Base-by-base conservation (phyloP, 2,797 vertebrate species). In the Aeoliscus strigatus region DNA sequence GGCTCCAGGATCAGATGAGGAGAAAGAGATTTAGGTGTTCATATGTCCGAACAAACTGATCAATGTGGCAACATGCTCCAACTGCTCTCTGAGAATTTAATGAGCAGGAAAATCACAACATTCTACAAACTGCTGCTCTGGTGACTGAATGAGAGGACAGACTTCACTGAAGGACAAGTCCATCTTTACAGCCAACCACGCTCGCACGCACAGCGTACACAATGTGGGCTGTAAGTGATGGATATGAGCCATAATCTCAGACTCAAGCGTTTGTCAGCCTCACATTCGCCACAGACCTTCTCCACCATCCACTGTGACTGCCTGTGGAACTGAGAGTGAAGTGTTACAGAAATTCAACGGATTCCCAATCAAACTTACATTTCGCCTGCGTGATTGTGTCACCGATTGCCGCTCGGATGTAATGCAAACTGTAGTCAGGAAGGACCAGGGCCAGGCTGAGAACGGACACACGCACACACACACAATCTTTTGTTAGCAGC, bases 361-460 rank as follows among this genome's bases (percentile, higher is more conserved):
- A 36, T 59, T 56, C 35, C 36, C 35, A 14, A 6, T 6, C 9
- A 14, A 81, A 93, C 94, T 96, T 91, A 98, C 96, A 95, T 90
- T 75, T 94, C 38, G 94, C 94, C 84, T 97, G 93, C 64, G 68
- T 90, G 81, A 96, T 92, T 27, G 89, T 88, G 82, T 98, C 94
- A 36, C 91, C 91, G 66, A 96, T 89, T 47, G 82, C 90, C 55
- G 95, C 91, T 64, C 87, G 89, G 82, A 98, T 96, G 84, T 97
- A 97, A 82, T 94, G 89, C 85, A 87, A 84, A 70, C 93, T 95
- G 90, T 97, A 96, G 23, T 93, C 87, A 10, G 96, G 96, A 27
- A 98, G 89, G 51, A 97, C 96, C 86, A 98, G 81, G 45, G 93
- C 96, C 75, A 98, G 86, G 84, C 95, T 98, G 84, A 34, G 83